These are phyloP conservation scores for Zaprionus gabonicus DNA, from an alignment of 1,140 invertebrate species.

Conservation along the genomic window DNA sequence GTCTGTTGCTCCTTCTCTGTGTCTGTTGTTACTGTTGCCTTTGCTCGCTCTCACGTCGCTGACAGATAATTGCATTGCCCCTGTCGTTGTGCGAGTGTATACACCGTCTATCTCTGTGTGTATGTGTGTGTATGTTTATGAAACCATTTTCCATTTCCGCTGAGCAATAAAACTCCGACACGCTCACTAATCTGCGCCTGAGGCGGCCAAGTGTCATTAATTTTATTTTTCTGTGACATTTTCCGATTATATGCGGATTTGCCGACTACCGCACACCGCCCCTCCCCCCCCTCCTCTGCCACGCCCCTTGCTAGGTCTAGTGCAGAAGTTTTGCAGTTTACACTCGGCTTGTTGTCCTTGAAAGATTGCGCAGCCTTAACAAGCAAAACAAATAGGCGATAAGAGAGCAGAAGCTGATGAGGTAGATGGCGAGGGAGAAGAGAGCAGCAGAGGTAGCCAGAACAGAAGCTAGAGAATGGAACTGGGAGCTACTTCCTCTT, in stretches of 20 bases:
- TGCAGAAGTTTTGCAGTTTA: slow-evolving; percentile 69
- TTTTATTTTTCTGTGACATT: slow-evolving; percentile 79
- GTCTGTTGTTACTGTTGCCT: slow-evolving; percentile 20
- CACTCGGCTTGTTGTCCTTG: slow-evolving; percentile 76
- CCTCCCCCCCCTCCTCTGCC: neutral
- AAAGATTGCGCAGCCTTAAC: slow-evolving; percentile 67
- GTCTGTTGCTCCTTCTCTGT: slow-evolving; percentile 38
- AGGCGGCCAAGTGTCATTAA: slow-evolving; percentile 76
- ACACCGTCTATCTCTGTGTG: slow-evolving; percentile 15
- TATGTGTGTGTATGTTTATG: slow-evolving; percentile 71
- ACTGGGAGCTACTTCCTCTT: slow-evolving; percentile 64
- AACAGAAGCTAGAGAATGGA: slow-evolving; percentile 26
- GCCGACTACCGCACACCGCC: slow-evolving; percentile 32
- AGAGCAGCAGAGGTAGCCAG: neutral
- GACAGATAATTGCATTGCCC: slow-evolving; percentile 78
- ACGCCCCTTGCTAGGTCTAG: slow-evolving; percentile 2
- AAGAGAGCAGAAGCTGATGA: slow-evolving; percentile 60
- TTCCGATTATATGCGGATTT: slow-evolving; percentile 81
- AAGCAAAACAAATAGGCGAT: slow-evolving; percentile 72
- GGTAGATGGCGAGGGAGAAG: neutral
- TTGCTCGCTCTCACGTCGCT: slow-evolving; percentile 59
- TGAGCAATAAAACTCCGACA: slow-evolving; percentile 76
- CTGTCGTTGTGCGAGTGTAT: slow-evolving; percentile 35
- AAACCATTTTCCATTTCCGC: slow-evolving; percentile 82
- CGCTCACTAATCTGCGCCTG: slow-evolving; percentile 76